Evolutionary conservation across 2,888 invertebrate species (phyloP), one percentile per base, ranked within the genome.

Genomic region (Ennomos quercinarius): DNA sequence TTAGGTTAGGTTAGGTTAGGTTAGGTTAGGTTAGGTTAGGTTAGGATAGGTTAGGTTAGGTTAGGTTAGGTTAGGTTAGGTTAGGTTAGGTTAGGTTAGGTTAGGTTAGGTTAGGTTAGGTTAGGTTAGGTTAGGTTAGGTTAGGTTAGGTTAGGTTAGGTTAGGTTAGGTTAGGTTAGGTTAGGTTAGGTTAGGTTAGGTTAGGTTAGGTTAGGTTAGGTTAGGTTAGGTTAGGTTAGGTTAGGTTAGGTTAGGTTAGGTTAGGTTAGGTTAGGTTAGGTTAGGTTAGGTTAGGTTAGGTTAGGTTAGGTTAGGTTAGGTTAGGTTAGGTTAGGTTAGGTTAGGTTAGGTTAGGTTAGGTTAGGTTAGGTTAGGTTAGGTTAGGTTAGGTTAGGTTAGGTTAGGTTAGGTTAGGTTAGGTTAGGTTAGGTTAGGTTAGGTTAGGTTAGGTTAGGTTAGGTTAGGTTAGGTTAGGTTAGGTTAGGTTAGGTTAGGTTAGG

Each of bases 101-200:
- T 62, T n/a, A n/a, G n/a, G n/a, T n/a, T n/a, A 62, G 65, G 65
- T 62, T 65, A 65, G 65, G 65, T 62, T 65, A 65, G 65, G 62
- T 62, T 62, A 62, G 65, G 62, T 62, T 62, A 62, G 60, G 62
- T 57, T 60, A 60, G 64, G 55, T 55, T 55, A 43, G 43, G 52
- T 44, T 52, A 43, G 43, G 51, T 51, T 49, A 39, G 49, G 51
- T 51, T 51, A 51, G 51, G 51, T 40, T 51, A 41, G 41, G 51
- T 40, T 52, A 41, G 42, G 50, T 50, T 49, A 56, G 48, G 56
- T 48, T 56, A 56, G 48, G 56, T 56, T 56, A 54, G 54, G 54
- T 54, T 54, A 54, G 54, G 54, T 48, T 54, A 54, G 53, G 54
- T 54, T 54, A 54, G 54, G 54, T 54, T 54, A 54, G 54, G 54